These are phyloP conservation scores for Mythimna albipuncta DNA, from an alignment of 2,888 invertebrate species.

Conservation along the genomic window DNA sequence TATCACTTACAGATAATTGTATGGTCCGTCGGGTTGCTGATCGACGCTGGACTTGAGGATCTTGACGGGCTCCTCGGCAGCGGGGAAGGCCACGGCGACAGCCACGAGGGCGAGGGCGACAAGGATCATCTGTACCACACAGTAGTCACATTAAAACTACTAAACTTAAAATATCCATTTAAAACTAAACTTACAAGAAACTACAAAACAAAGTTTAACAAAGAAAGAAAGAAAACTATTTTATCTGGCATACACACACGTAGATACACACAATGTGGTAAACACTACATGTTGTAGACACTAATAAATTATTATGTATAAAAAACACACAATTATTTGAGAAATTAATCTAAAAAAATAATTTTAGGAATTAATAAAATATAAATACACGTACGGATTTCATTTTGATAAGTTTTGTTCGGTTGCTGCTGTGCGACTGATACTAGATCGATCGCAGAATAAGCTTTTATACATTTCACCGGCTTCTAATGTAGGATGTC, in stretches of 20 bases:
- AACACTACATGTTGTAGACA: no score
- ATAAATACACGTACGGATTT: slow-evolving; percentile 28
- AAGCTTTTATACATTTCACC: slow-evolving; percentile 29
- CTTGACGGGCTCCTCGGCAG: neutral
- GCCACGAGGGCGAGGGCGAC: slow-evolving; percentile 62
- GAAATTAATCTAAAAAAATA: neutral
- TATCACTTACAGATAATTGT: slow-evolving; percentile 25
- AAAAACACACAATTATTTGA: no score
- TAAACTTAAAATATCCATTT: neutral
- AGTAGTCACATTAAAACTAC: neutral
- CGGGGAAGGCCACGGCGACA: slow-evolving; percentile 22
- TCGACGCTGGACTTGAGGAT: slow-evolving; percentile 3
- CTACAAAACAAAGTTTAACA: neutral
- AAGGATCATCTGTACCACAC: slow-evolving; percentile 49
- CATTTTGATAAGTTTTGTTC: slow-evolving; percentile 25
- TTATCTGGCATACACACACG: no score
- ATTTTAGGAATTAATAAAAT: neutral
- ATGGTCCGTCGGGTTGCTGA: neutral
- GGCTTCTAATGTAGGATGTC: neutral
- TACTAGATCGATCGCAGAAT: neutral
- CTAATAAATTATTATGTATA: no score
- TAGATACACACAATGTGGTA: no score
- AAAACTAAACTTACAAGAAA: neutral
- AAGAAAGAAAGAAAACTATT: no score
- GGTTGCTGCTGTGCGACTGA: slow-evolving; percentile 28